phyloP scores from a whole-genome alignment of 1,140 invertebrate species.

The Drosophila burlai region DNA sequence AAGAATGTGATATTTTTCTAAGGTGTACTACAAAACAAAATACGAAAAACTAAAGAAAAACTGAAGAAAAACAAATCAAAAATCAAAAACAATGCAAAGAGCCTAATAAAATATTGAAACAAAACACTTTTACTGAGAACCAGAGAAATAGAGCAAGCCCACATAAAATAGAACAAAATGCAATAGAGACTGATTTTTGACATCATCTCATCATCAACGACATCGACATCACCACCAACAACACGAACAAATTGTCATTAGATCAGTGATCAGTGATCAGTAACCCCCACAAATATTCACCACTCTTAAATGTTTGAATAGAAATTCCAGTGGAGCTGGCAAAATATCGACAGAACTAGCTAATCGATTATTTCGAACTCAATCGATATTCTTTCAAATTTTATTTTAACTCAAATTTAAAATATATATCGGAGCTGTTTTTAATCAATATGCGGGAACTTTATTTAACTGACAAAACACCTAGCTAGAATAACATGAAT shows the following conservation, averaged over 20 bases:
- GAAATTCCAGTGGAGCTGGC: neutral
- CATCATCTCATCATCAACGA: conserved; percentile 39
- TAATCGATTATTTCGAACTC: too few relatives aligned
- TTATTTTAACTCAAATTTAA: neutral
- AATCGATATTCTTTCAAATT: neutral
- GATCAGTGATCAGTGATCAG: conserved; percentile 14
- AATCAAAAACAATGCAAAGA: conserved; percentile 39
- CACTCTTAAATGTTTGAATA: conserved; percentile 3
- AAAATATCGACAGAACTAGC: neutral
- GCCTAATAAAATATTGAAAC: conserved; percentile 41
- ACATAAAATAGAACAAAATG: conserved; percentile 72
- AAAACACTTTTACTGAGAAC: conserved; percentile 56
- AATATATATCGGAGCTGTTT: neutral
- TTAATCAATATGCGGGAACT: too few relatives aligned
- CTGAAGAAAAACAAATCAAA: conserved; percentile 9
- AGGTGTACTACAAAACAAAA: conserved; percentile 74
- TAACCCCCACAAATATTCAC: conserved; percentile 17
- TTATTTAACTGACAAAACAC: neutral
- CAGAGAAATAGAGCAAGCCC: conserved; percentile 54
- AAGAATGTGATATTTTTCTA: conserved; percentile 86
- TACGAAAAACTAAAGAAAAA: conserved; percentile 30
- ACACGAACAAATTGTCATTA: conserved; percentile 18
- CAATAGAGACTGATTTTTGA: conserved; percentile 85
- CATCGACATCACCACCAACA: conserved; percentile 30
- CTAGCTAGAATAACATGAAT: neutral